Evolutionary conservation across 2,113 vertebrate species (phyloP).

Genomic region (Galemys pyrenaicus): DNA sequence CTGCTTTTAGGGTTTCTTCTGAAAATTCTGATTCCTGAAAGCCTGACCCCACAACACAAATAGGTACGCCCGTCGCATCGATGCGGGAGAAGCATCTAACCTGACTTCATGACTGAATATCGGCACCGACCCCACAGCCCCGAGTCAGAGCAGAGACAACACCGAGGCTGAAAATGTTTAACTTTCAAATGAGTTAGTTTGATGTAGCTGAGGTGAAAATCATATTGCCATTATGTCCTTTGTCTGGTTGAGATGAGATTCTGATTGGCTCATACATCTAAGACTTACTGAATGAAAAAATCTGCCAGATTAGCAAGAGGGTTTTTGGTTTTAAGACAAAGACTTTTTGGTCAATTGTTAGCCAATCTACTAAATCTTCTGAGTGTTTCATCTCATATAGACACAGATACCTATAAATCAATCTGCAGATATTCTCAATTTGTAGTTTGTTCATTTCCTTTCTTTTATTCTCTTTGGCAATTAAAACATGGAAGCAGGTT

Average conservation of each 20-base stretch:
- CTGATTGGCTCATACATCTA: neutral
- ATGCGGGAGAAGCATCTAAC: conserved; percentile 1
- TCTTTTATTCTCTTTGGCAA: neutral
- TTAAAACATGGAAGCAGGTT: neutral
- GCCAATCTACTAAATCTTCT: neutral
- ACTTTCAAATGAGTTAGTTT: neutral
- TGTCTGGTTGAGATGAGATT: neutral
- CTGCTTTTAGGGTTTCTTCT: too few species aligned
- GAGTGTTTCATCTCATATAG: neutral
- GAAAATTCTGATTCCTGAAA: too few species aligned
- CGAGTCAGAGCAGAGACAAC: neutral
- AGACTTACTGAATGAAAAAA: neutral
- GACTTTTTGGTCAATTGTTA: neutral
- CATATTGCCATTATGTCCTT: neutral
- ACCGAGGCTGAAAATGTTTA: neutral
- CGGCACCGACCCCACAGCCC: neutral
- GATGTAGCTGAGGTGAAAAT: neutral
- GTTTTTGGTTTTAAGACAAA: neutral
- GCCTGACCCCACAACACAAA: neutral
- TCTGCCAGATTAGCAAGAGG: neutral
- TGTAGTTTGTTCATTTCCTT: neutral
- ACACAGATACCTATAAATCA: neutral
- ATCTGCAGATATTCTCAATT: neutral
- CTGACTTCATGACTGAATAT: conserved; percentile 46
- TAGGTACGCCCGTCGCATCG: neutral